Percentiles rank a stretch among this genome's conserved stretches.
phyloP scores from a whole-genome alignment of 2,888 invertebrate species.

The Polylopha cassiicola region DNA sequence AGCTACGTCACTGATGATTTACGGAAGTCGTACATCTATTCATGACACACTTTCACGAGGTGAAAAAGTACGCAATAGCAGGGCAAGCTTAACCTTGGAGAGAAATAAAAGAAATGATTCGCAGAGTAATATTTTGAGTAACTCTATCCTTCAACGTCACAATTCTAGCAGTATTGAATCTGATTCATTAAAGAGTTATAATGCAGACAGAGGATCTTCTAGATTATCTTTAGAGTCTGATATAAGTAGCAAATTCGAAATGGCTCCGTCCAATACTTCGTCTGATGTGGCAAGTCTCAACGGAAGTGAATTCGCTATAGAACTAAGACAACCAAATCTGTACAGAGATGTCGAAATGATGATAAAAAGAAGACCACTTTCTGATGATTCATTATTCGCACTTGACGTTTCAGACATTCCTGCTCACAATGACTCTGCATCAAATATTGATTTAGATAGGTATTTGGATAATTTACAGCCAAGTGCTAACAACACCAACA shows the following conservation, averaged over 20 bases:
- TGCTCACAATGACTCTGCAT: slow-evolving; percentile 62
- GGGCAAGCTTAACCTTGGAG: slow-evolving; percentile 63
- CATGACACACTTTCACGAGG: slow-evolving; percentile 72
- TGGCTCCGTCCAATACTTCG: slow-evolving; percentile 57
- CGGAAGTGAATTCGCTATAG: slow-evolving; percentile 70
- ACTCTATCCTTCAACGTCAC: slow-evolving; percentile 52
- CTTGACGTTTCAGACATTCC: slow-evolving; percentile 78
- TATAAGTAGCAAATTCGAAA: slow-evolving; percentile 70
- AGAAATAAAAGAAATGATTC: slow-evolving; percentile 47
- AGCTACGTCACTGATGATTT: slow-evolving; percentile 72
- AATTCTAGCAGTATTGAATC: slow-evolving; percentile 61
- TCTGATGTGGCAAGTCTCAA: slow-evolving; percentile 64
- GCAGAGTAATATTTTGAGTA: slow-evolving; percentile 43
- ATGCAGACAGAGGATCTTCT: slow-evolving; percentile 67
- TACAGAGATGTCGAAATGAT: slow-evolving; percentile 77
- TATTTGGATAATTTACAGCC: slow-evolving; percentile 82
- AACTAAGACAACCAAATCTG: slow-evolving; percentile 66
- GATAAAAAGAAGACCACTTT: slow-evolving; percentile 84
- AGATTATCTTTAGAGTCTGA: slow-evolving; percentile 69
- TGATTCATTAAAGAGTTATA: slow-evolving; percentile 65
- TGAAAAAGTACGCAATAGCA: slow-evolving; percentile 67
- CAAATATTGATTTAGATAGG: slow-evolving; percentile 81
- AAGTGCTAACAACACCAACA: slow-evolving; percentile 39
- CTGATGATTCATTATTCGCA: slow-evolving; percentile 85
- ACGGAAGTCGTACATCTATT: slow-evolving; percentile 70